Evolutionary conservation across 2,797 vertebrate species (phyloP), one percentile per base, ranked within the genome.

Genomic region (Xiphorhynchus erythropygius): DNA sequence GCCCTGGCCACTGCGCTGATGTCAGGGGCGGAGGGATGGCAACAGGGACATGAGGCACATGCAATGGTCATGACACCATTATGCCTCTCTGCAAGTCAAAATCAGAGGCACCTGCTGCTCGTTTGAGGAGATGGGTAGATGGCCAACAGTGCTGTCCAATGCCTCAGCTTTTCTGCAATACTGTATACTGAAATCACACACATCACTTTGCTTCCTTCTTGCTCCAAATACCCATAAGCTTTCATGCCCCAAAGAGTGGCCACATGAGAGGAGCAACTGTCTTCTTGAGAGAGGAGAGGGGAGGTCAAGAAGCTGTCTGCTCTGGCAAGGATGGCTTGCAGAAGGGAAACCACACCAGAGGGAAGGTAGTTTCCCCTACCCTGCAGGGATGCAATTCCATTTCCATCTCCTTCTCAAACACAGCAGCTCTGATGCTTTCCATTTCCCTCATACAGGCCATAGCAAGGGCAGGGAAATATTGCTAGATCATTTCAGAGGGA

Each of bases 11-110:
- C 37, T 21, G 3, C 3, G 4, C 52, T 4, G 10, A 37, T 59
- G 75, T 18, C 57, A 15, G 49, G 67, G n/a, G 32, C 47, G 1
- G 5, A 78, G 35, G 44, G 35, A 28, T 28, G n/a, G 44, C 18
- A 30, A 32, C 0, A 0, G 0, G 3, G 15, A 56, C 3, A 0
- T 0, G 2, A 89, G 56, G 27, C 0, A 7, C 71, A 9, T 65
- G 28, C n/a, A 10, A 7, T 46, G 59, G 42, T 52, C 2, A 0
- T 7, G 46, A 57, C 21, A 77, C 30, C 9, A 25, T 33, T 71
- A 55, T 12, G 37, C 33, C 23, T 42, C 77, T 65, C 69, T 32
- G 55, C n/a, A 60, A 41, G 63, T 21, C 50, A 85, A 32, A 62
- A 50, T 47, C 75, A 79, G 75, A 56, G 60, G 32, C 23, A 28